Evolutionary conservation across 2,113 vertebrate genomes (phyloP), one percentile per base, ranked within the genome.

Genomic region (Phoenicopterus ruber): DNA sequence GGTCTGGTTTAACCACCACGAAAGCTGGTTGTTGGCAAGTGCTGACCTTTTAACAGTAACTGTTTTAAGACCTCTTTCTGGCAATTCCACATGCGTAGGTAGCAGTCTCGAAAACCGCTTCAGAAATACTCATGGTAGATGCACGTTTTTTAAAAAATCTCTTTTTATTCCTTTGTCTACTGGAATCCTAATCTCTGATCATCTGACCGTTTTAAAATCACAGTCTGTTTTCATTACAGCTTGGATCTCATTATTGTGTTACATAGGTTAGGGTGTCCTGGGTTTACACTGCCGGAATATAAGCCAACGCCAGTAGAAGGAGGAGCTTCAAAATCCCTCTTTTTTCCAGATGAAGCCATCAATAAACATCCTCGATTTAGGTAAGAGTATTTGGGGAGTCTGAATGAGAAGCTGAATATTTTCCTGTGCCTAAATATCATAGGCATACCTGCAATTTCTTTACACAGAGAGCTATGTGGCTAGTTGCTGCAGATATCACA

Each of bases 321-420:
- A 91, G 99, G 99, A 86, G 99, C 98, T 76, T 99, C 99, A 31
- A 99, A 99, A 96, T 99, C 99, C 5, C 98, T 99, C 50, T 99
- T 99, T 97, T 99, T 99, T 96, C 99, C 99, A 15, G 99, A 99
- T 77, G 99, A 99, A 98, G 99, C 99, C 58, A 99, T 99, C 96
- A 99, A 99, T 97, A 98, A 98, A 83, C 99, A 99, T 95, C 99
- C 99, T 12, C 98, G 99, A 90, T 99, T 99, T 97, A 98, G 99
- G 99, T 99, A 96, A 95, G 96, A 91, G 34, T 44, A 49, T 47
- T 46, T 61, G 5, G 15, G 6, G n/a, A 34, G 25, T 34, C 8
- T 26, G 57, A 86, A 40, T 61, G 58, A 65, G 22, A 88, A 77
- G 21, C 8, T 22, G 17, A 38, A 8, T 87, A 10, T 49, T 92